Percentiles rank a stretch among this genome's conserved stretches.
phyloP scores from a whole-genome alignment of 2,113 vertebrate genomes.

The Oryzias javanicus region DNA sequence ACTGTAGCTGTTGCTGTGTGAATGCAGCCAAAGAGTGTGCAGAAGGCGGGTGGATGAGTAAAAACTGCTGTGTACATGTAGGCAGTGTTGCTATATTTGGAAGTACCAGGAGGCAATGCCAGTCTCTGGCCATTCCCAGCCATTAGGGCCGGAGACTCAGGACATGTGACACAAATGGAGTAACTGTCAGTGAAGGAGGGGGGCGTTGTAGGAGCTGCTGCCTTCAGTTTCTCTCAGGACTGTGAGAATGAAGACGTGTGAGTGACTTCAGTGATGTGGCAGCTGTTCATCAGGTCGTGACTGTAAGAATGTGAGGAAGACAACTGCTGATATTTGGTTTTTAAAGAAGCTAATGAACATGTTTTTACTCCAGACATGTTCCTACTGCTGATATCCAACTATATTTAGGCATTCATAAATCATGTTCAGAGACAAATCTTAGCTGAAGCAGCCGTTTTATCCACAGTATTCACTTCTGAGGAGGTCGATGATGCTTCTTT shows the following conservation, averaged over 20 bases:
- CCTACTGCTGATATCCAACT: too few relatives aligned
- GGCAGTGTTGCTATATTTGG: constrained; percentile 55
- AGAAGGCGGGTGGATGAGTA: constrained; percentile 6
- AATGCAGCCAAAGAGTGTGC: neutral
- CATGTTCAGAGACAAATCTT: neutral
- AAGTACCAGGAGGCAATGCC: constrained; percentile 23
- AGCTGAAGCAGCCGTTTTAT: too few relatives aligned
- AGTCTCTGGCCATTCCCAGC: constrained; percentile 34
- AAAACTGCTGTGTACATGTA: constrained; percentile 31
- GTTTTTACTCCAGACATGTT: neutral
- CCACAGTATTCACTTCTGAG: too few relatives aligned
- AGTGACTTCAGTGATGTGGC: neutral
- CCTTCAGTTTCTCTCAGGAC: constrained; percentile 28
- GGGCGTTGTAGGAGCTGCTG: constrained; percentile 9
- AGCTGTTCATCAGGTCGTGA: neutral
- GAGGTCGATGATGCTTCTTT: too few relatives aligned
- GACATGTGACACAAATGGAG: constrained; percentile 10
- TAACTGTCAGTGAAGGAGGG: neutral
- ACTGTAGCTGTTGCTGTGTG: neutral
- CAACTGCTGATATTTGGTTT: neutral
- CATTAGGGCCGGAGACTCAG: constrained; percentile 27
- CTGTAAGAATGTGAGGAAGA: neutral
- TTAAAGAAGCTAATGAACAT: neutral
- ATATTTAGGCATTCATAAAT: neutral
- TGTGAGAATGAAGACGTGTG: neutral